Percentiles rank a stretch among this genome's conserved stretches.
These are phyloP conservation scores for Turritopsis rubra DNA, from an alignment of 30 jellyfish, hydroid and myxozoan genomes.

Conservation along the genomic window DNA sequence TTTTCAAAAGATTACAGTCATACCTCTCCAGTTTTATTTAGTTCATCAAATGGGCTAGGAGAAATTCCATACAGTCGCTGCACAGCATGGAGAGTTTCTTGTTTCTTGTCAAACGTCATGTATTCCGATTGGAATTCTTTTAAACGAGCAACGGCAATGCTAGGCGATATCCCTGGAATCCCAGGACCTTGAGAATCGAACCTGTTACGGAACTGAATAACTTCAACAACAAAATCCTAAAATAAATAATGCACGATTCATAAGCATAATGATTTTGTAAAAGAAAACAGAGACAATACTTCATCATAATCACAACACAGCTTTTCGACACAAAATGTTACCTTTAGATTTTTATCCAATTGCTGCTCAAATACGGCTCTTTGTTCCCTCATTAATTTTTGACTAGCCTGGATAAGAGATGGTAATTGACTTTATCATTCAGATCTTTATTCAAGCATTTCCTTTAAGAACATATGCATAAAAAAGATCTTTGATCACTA, in stretches of 20 bases:
- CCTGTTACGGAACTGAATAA: constrained; percentile 74
- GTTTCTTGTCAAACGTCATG: constrained; percentile 38
- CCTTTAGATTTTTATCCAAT: constrained; percentile 72
- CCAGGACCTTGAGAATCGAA: constrained; percentile 90
- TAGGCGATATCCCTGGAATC: constrained; percentile 66
- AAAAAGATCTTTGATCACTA: too few species aligned
- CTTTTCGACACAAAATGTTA: not conserved
- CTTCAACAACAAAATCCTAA: constrained; percentile 75
- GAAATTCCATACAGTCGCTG: constrained; percentile 58
- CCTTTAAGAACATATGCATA: too few species aligned
- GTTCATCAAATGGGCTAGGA: constrained; percentile 70
- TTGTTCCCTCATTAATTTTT: constrained; percentile 49
- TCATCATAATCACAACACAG: too few species aligned
- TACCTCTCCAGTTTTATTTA: constrained; percentile 76
- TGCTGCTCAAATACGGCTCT: constrained; percentile 65
- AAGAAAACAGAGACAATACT: too few species aligned
- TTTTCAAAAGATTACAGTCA: not conserved
- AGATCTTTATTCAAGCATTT: too few species aligned
- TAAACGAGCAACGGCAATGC: constrained; percentile 61
- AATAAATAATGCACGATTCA: not conserved
- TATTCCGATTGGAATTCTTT: constrained; percentile 45
- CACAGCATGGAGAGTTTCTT: constrained; percentile 61
- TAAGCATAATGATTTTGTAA: too few species aligned
- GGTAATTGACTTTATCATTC: too few species aligned
- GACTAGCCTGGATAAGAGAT: constrained; percentile 34